Evolutionary conservation across 2,797 vertebrate species (phyloP), one percentile per base, ranked within the genome.

Genomic region (Triplophysa bombifrons): DNA sequence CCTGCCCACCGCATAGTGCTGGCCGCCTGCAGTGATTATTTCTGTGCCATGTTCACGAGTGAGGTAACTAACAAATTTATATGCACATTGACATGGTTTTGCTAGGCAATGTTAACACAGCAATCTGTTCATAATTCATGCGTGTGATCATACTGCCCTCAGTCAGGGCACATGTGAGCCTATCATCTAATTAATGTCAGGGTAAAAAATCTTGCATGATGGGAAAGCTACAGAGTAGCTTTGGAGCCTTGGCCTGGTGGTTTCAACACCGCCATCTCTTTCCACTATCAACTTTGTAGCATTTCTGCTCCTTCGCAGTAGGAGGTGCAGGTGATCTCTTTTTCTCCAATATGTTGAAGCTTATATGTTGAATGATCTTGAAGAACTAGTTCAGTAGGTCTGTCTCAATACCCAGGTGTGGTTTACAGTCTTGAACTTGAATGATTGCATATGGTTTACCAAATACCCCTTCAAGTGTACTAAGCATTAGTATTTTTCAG

Each of bases 31-130:
- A 99, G 98, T 30, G 97, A 99, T 87, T 99, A 99, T 88, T 99
- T 99, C 89, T 98, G 98, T 88, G 98, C 98, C 90, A 99, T 98
- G 98, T 99, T 99, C 92, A 99, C 97, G 51, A 99, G 96, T 83
- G 97, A 99, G 97, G 98, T 99, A 93, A 89, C 38, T 14, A 34
- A 72, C 22, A 71, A 60, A 34, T 55, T 48, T 51, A 9, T n/a
- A 44, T 70, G 19, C 44, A 61, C 53, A 30, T 22, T 68, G 22
- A 68, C 58, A 27, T 60, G 58, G 25, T 27, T 27, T 60, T 16
- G 13, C 25, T 20, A 60, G 58, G 13, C 58, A 27, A 60, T 61
- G 13, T 61, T 61, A 61, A 30, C 14, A 61, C 20, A 7, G 30
- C 58, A 60, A 27, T 56, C 16, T 76, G 16, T 56, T 30, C 34